phyloP scores from a whole-genome alignment of 2,113 vertebrate genomes.

The Phalacrocorax brasilianus region DNA sequence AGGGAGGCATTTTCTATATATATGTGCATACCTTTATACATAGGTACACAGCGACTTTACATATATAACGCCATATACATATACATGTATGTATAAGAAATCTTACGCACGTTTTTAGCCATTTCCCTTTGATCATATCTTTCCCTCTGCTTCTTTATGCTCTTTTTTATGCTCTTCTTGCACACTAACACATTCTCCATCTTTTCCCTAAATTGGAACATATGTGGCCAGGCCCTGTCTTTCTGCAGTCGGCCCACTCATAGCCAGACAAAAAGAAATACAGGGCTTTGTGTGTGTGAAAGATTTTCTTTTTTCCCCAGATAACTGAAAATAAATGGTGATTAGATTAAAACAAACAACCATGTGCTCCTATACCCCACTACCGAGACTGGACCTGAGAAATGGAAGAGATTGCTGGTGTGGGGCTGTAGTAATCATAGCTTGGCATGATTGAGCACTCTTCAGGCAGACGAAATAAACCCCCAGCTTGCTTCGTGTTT shows the following conservation, averaged over 20 bases:
- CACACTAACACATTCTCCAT: background rate
- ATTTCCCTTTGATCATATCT: background rate
- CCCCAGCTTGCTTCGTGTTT: slow-evolving; percentile 20
- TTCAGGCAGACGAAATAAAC: slow-evolving; percentile 54
- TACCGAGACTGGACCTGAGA: background rate
- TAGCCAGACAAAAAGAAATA: background rate
- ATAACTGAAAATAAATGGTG: slow-evolving; percentile 35
- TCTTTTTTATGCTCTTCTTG: background rate
- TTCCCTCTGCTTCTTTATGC: background rate
- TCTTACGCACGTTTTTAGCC: background rate
- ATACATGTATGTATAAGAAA: background rate
- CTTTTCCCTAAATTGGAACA: background rate
- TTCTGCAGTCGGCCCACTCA: background rate
- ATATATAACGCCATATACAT: background rate
- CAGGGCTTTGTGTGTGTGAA: background rate
- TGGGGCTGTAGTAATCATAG: slow-evolving; percentile 39
- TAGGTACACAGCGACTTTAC: background rate
- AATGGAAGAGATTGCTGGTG: slow-evolving; percentile 16
- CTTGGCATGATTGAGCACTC: slow-evolving; percentile 19
- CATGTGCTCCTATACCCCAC: background rate
- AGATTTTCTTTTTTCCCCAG: background rate
- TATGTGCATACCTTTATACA: background rate
- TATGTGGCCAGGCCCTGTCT: background rate
- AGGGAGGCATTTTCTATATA: background rate
- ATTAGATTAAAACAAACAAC: slow-evolving; percentile 47